Percentiles rank a stretch among this genome's conserved stretches.
These are phyloP conservation scores for Nematostella vectensis DNA, from an alignment of 92 coral and sea anemone species.

Conservation along the genomic window DNA sequence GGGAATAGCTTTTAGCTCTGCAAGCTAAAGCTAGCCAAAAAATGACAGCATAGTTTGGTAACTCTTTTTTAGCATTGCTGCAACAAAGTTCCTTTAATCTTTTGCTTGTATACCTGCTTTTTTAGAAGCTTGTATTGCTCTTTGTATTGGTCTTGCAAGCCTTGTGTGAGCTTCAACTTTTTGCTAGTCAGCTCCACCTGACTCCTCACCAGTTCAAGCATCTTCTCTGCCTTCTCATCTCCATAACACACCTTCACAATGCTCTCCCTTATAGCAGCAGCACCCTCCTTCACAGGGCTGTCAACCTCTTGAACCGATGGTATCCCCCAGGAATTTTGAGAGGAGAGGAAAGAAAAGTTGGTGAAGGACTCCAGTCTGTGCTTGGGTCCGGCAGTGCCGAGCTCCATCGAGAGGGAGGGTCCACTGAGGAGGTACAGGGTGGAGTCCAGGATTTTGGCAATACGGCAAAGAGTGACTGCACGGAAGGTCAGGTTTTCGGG, in stretches of 20 bases:
- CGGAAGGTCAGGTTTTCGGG: constrained; percentile 75
- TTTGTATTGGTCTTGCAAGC: constrained; percentile 57
- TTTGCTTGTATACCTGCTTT: constrained; percentile 50
- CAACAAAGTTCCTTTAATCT: too few species aligned
- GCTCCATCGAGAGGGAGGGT: constrained; percentile 65
- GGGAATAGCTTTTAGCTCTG: too few species aligned
- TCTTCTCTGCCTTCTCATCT: constrained; percentile 11
- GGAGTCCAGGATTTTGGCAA: constrained; percentile 79
- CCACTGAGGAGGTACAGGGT: constrained; percentile 68
- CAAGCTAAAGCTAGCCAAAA: too few species aligned
- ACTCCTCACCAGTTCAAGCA: constrained; percentile 36
- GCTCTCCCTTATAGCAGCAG: background rate
- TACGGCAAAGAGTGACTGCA: constrained; percentile 68
- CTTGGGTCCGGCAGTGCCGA: constrained; percentile 15
- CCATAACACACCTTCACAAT: background rate
- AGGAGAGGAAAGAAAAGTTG: constrained; percentile 65
- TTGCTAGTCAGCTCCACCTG: constrained; percentile 47
- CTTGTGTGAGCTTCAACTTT: constrained; percentile 53
- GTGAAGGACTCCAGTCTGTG: constrained; percentile 65
- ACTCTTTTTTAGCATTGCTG: too few species aligned
- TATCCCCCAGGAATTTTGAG: constrained; percentile 31
- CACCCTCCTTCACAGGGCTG: constrained; percentile 1
- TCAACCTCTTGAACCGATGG: constrained; percentile 1
- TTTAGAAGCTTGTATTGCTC: constrained; percentile 68
- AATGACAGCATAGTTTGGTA: too few species aligned